phyloP scores from a whole-genome alignment of 2,888 invertebrate genomes.

The Polyploca ridens region DNA sequence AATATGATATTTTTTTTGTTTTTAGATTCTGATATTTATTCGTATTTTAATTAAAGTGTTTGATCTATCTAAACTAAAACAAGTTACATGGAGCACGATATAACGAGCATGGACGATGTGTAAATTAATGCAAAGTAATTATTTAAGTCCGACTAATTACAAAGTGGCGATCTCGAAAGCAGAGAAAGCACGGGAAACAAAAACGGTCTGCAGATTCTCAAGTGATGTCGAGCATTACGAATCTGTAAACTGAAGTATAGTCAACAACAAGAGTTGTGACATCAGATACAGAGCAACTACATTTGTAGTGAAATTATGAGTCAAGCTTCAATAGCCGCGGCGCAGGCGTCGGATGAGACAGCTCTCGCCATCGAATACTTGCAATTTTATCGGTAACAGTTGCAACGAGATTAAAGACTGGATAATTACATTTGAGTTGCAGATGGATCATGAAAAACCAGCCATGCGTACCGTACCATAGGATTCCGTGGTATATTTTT shows the following conservation, averaged over 20 bases:
- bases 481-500: no score
- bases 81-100: constrained; percentile 15
- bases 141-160: constrained; percentile 54
- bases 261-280: background rate
- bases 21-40: no score
- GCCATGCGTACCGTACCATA: no score
- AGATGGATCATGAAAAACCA: background rate
- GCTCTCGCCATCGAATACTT: background rate
- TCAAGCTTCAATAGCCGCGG: constrained; percentile 1
- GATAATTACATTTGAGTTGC: background rate
- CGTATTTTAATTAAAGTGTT: background rate
- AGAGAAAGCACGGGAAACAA: constrained; percentile 52
- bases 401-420: background rate
- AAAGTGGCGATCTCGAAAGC: constrained; percentile 49
- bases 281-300: constrained; percentile 1
- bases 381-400: constrained; percentile 6
- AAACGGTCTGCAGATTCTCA: constrained; percentile 21
- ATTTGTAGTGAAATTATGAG: constrained; percentile 5
- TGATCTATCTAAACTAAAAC: constrained; percentile 9
- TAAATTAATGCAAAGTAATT: constrained; percentile 49
- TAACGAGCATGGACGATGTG: constrained; percentile 9
- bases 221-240: constrained; percentile 7
- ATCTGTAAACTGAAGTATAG: constrained; percentile 1
- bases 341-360: background rate
- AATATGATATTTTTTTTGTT: background rate